Evolutionary conservation across 2,888 invertebrate genomes (phyloP), one percentile per base, ranked within the genome.

Genomic region (Aplocera efformata): DNA sequence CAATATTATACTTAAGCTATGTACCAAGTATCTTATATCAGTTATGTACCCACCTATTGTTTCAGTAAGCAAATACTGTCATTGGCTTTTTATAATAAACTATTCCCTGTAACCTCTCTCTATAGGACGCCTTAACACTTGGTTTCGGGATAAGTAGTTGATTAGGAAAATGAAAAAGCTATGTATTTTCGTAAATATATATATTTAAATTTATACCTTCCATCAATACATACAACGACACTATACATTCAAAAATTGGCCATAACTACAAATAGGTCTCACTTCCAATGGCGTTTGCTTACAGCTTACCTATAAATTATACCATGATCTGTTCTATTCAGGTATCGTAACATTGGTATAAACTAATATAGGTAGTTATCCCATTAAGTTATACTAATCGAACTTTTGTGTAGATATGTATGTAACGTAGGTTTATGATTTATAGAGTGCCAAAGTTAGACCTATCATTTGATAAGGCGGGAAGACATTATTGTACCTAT

Each of bases 201-300:
- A 89, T 86, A 82, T 86, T 88, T 86, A 85, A 85, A 79, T 88
- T 85, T 85, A 88, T 84, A 86, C 88, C 88, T 84, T 88, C 88
- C 88, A 88, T 88, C 88, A 86, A 88, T 88, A 88, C 88, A 88
- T 88, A 88, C 88, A 86, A 76, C 76, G 76, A 86, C 79, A 83
- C 70, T 78, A 83, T 60, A 80, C 77, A 79, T 73, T 74, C 70
- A 79, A 78, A 60, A 75, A 79, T 81, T 81, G 75, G 78, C 81
- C 77, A 72, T 72, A 72, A 72, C 67, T 77, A 77, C 71, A 66
- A 63, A 60, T 72, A 74, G 71, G 71, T 79, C 73, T 79, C 78
- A 79, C 79, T 78, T 72, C 60, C 53, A 70, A 79, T 79, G 75
- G 78, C 77, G 50, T 59, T 65, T 60, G 58, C 67, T 70, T 70